phyloP scores from a whole-genome alignment of 2,797 vertebrate genomes.

The Gallinago nigripennis region DNA sequence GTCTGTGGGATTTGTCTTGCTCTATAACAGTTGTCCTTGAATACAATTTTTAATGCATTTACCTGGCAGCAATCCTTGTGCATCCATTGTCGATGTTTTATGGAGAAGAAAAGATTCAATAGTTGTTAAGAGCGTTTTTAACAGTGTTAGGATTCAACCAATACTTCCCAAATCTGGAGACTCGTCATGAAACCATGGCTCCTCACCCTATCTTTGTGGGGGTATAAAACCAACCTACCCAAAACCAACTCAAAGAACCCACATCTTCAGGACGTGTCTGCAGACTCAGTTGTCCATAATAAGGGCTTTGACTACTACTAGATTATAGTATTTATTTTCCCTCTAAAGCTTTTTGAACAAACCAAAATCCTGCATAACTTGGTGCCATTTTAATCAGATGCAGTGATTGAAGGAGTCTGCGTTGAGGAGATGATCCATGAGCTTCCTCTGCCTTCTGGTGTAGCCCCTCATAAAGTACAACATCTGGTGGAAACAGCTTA shows the following conservation, averaged over 20 bases:
- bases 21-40: neutral
- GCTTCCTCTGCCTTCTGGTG: neutral
- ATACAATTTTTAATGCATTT: neutral
- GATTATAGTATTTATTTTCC: neutral
- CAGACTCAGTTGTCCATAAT: neutral
- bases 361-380: accelerated
- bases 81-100: neutral
- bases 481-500: neutral
- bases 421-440: neutral
- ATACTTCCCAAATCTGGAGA: neutral
- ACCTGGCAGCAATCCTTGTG: neutral
- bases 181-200: accelerated
- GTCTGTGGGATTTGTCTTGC: neutral
- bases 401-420: neutral
- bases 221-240: neutral
- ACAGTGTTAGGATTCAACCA: neutral
- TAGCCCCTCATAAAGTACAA: neutral
- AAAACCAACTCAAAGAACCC: neutral
- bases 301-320: neutral
- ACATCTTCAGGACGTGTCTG: neutral
- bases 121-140: neutral
- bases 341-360: neutral
- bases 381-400: neutral
- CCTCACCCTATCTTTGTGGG: neutral
- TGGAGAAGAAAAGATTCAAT: neutral